Evolutionary conservation across 2,888 invertebrate species (phyloP), one percentile per base, ranked within the genome.

Genomic region (Papilio demoleus): DNA sequence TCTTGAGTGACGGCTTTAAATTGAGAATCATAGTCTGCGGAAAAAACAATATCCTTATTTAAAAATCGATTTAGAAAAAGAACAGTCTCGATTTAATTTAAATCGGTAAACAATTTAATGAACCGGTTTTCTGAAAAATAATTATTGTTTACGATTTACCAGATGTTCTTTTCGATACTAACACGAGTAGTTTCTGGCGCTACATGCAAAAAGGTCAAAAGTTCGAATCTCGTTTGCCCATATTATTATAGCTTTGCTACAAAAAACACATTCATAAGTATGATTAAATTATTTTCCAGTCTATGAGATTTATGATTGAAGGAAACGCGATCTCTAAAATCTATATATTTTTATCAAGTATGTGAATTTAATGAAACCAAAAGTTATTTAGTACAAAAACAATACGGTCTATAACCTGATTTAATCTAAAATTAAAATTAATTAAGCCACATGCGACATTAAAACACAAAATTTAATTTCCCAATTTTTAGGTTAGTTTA

Each of bases 11-110:
- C 59, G 1, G 42, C 76, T 77, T 88, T 92, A 5, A 94, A 87
- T 80, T 93, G 84, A 4, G 86, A 79, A 71, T 96, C 95, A 80
- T 95, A 93, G 67, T 94, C 93, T 85, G 88, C 82, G 79, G 80
- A 59, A 65, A 58, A 36, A 34, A 56, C 59, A 22, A 59, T 38
- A 22, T 12, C 53, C 53, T 53, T 53, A 31, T 53, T 53, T 27
- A 53, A 24, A 53, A 27, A 53, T 53, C 53, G 53, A 53, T 53
- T 53, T 53, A 27, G 31, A 31, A 53, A 53, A 53, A n/a, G n/a
- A 53, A 27, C 27, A 53, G 31, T 60, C 24, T 60, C 59, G 36
- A 59, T 59, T 36, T 14, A 22, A 38, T 12, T 11, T 59, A 22
- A 17, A 60, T 60, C 12, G 60, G 24, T 19, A 38, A 38, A 31